Evolutionary conservation across 2,888 invertebrate species (phyloP), one percentile per base, ranked within the genome.

Genomic region (Oxyteleia sp.): DNA sequence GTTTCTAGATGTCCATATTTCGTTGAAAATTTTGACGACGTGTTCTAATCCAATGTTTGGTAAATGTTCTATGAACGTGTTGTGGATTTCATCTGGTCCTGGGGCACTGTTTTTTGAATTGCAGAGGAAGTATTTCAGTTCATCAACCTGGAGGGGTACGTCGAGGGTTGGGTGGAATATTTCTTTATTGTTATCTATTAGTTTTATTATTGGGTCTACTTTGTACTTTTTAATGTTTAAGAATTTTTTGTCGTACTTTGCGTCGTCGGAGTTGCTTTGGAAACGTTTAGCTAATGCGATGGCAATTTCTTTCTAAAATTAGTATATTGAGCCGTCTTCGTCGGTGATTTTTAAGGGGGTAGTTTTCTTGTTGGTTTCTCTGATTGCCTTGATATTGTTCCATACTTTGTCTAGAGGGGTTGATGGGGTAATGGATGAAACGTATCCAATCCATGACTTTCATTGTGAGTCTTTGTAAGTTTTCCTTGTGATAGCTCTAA

Each of bases 81-180:
- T 84, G 1, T 72, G 64, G 1, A 85, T 84, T 2, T 63, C 66
- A 20, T 85, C 85, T 4, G 85, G 85, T 3, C 84, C 85, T n/a
- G 85, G 81, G 13, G 68, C 79, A 4, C 76, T 57, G 15, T 83
- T 86, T 59, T 79, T 82, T 10, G 57, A 26, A 18, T 8, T 23
- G 3, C 13, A 2, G 1, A 85, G 49, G 1, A 47, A 43, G 16
- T 8, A 2, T 43, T 47, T 49, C 0, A 82, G 41, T 53, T 82
- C 72, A 11, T 7, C 23, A 23, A 23, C 5, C n/a, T n/a, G n/a
- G n/a, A n/a, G n/a, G n/a, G n/a, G n/a, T n/a, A n/a, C n/a, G n/a
- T n/a, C n/a, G n/a, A n/a, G n/a, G n/a, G n/a, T n/a, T n/a, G n/a
- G n/a, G n/a, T n/a, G n/a, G n/a, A 5, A 23, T 23, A 23, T 23